Evolutionary conservation across 2,113 vertebrate genomes (phyloP).

Genomic region (Phyllopteryx taeniolatus): DNA sequence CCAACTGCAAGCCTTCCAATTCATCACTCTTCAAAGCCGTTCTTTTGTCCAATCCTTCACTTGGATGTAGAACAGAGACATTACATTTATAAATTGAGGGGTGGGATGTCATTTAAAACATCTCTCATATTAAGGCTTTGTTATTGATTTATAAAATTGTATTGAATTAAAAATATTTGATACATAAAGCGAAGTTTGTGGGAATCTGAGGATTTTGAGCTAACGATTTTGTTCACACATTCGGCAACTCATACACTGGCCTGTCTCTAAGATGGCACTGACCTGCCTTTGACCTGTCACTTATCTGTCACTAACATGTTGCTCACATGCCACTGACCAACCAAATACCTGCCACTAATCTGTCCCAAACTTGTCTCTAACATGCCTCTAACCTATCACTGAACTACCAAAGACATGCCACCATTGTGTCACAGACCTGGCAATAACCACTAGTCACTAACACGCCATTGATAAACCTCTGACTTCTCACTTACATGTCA

Average conservation of each 20-base stretch:
- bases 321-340: background rate
- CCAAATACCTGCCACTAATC: no score
- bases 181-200: background rate
- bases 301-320: background rate
- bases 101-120: background rate
- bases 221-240: no score
- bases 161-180: background rate
- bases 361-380: no score
- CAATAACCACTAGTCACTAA: no score
- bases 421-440: no score
- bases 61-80: background rate
- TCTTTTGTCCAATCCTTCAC: background rate
- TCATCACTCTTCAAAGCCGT: background rate
- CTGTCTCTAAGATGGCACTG: no score
- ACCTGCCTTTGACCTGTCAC: background rate
- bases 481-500: no score
- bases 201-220: no score
- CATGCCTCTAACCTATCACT: no score
- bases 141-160: background rate
- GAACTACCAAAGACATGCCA: no score
- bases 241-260: background rate
- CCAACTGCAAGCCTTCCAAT: background rate
- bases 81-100: background rate
- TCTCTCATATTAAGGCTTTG: background rate
- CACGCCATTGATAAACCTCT: no score